Conservation (phyloP, 2,113 vertebrate species). For the Perognathus longimembris region DNA sequence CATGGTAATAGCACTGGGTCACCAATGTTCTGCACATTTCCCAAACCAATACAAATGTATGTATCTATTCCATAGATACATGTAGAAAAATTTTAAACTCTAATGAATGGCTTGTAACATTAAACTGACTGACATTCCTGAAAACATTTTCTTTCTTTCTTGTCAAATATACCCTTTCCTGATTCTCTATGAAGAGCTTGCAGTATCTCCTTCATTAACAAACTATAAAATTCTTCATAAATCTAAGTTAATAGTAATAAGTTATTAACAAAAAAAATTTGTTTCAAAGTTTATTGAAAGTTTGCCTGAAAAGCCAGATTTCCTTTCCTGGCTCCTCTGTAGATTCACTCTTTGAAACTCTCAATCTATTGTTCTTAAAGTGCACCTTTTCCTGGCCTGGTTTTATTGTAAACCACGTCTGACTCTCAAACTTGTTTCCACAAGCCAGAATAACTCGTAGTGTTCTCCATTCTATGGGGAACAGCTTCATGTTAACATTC, state of each 20-base stretch:
- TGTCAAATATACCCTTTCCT: not conserved
- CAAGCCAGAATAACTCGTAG: not conserved
- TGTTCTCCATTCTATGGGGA: too few species aligned
- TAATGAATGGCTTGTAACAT: not conserved
- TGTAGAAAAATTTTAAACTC: not conserved
- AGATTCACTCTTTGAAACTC: too few species aligned
- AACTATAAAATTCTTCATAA: constrained; percentile 16
- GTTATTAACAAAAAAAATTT: not conserved
- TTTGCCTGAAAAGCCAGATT: not conserved
- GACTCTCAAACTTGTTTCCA: constrained; percentile 3
- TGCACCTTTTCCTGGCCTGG: not conserved
- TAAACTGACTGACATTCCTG: not conserved
- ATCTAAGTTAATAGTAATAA: not conserved
- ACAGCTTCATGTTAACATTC: too few species aligned
- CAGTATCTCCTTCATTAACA: not conserved
- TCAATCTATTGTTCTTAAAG: too few species aligned
- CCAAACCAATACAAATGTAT: not conserved
- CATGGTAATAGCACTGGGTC: not conserved
- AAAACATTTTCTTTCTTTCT: not conserved
- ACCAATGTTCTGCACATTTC: not conserved
- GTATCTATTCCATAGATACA: too few species aligned
- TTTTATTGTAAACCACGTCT: not conserved
- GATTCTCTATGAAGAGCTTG: not conserved
- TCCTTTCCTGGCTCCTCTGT: not conserved
- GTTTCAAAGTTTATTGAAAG: not conserved